Conservation (phyloP, 2,797 vertebrate genomes). For the Fistularia commersonii region DNA sequence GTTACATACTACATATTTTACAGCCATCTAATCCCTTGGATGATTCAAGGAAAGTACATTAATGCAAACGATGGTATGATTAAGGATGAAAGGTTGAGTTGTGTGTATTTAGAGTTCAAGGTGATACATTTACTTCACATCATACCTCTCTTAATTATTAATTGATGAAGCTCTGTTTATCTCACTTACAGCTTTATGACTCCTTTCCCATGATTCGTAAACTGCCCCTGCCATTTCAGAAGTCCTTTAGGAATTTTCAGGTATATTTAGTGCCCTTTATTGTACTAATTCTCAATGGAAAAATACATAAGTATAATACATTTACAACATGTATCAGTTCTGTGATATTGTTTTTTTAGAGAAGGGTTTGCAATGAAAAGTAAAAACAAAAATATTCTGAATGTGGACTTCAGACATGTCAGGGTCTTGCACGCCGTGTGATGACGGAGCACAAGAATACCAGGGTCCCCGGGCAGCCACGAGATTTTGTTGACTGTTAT, state of each 20-base stretch:
- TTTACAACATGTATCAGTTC: not conserved
- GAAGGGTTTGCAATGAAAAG: not conserved
- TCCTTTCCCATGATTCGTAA: slow-evolving; percentile 24
- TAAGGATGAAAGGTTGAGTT: too few species aligned
- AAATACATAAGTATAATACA: not conserved
- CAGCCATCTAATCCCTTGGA: too few species aligned
- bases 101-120: not conserved
- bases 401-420: slow-evolving; percentile 14
- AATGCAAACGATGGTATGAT: too few species aligned
- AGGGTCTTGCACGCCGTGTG: not conserved
- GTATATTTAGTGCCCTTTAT: not conserved
- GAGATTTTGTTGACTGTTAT: slow-evolving; percentile 63
- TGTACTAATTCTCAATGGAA: not conserved
- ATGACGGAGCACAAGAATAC: slow-evolving; percentile 45
- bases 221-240: slow-evolving; percentile 44
- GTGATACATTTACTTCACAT: too few species aligned
- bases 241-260: slow-evolving; percentile 28
- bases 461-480: slow-evolving; percentile 41
- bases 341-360: not conserved
- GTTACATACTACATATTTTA: too few species aligned
- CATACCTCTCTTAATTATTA: too few species aligned
- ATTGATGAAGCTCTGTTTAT: not conserved
- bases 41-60: too few species aligned
- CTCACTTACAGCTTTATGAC: slow-evolving; percentile 11
- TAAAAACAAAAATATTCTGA: not conserved